Evolutionary conservation across 2,113 vertebrate genomes (phyloP).

Genomic region (Cinclus cinclus): DNA sequence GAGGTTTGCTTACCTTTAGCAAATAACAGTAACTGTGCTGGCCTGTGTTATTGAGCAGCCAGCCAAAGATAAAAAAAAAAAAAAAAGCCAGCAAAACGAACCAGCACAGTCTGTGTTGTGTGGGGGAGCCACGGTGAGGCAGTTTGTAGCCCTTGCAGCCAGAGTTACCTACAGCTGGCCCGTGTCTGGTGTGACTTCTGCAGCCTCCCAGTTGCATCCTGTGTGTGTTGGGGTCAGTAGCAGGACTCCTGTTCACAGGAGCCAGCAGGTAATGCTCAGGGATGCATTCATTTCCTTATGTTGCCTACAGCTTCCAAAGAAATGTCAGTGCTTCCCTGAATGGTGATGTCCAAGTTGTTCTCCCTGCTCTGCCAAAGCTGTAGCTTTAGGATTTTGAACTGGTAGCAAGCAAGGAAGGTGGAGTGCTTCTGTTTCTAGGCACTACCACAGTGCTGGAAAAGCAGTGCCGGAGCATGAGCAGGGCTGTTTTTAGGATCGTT

Average conservation of each 20-base stretch:
- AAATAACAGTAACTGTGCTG: not conserved
- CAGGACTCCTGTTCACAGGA: not conserved
- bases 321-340: not conserved
- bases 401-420: not conserved
- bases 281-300: not conserved
- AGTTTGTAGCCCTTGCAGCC: not conserved
- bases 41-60: not conserved
- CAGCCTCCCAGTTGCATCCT: not conserved
- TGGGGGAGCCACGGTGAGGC: accelerated
- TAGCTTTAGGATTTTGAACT: not conserved
- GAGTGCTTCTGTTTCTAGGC: not conserved
- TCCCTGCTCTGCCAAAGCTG: not conserved
- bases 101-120: not conserved
- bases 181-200: accelerated
- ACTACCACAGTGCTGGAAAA: not conserved
- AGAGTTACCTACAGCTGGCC: not conserved
- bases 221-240: accelerated
- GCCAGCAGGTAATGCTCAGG: not conserved
- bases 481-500: not conserved
- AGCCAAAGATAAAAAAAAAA: not conserved
- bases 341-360: not conserved
- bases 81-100: not conserved
- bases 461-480: not conserved
- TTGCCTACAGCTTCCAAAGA: not conserved
- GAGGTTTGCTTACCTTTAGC: slow-evolving; percentile 4